Conservation (phyloP, 2,888 invertebrate species). For the Patella ulyssiponensis region DNA sequence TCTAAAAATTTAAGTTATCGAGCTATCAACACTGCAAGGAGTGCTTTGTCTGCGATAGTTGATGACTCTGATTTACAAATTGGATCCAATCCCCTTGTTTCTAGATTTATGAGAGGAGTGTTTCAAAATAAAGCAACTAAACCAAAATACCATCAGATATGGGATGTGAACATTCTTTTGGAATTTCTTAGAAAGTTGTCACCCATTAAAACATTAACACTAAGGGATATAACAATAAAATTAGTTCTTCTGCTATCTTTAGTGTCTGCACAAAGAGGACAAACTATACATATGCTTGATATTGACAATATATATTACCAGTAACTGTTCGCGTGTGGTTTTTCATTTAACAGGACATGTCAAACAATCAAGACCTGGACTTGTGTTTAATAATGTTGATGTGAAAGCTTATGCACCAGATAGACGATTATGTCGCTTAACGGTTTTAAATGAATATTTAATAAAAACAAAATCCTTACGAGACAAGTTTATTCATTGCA, state of each 20-base stretch:
- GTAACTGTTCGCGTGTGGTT: too few species aligned
- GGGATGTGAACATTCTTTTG: slow-evolving; percentile 37
- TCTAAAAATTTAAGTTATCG: slow-evolving; percentile 28
- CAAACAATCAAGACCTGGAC: slow-evolving; percentile 33
- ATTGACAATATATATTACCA: too few species aligned
- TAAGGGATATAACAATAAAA: slow-evolving; percentile 28
- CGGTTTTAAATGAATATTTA: slow-evolving; percentile 26
- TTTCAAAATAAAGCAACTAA: slow-evolving; percentile 30
- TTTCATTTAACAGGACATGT: slow-evolving; percentile 18
- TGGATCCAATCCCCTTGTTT: slow-evolving; percentile 25
- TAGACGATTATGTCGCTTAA: slow-evolving; percentile 29
- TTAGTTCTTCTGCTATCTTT: too few species aligned
- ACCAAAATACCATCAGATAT: slow-evolving; percentile 34
- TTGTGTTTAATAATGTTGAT: slow-evolving; percentile 19
- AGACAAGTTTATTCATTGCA: slow-evolving; percentile 26
- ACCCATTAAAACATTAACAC: slow-evolving; percentile 23
- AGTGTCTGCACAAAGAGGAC: too few species aligned
- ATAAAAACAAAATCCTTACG: slow-evolving; percentile 25
- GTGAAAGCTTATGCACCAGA: slow-evolving; percentile 24
- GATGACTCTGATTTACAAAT: too few species aligned
- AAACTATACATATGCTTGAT: too few species aligned
- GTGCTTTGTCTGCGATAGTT: too few species aligned
- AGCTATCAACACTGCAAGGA: slow-evolving; percentile 31
- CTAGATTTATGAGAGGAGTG: slow-evolving; percentile 40
- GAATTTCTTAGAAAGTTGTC: slow-evolving; percentile 25